These are phyloP conservation scores for Eurytoma adleriae DNA, from an alignment of 2,888 invertebrate species.

Conservation along the genomic window DNA sequence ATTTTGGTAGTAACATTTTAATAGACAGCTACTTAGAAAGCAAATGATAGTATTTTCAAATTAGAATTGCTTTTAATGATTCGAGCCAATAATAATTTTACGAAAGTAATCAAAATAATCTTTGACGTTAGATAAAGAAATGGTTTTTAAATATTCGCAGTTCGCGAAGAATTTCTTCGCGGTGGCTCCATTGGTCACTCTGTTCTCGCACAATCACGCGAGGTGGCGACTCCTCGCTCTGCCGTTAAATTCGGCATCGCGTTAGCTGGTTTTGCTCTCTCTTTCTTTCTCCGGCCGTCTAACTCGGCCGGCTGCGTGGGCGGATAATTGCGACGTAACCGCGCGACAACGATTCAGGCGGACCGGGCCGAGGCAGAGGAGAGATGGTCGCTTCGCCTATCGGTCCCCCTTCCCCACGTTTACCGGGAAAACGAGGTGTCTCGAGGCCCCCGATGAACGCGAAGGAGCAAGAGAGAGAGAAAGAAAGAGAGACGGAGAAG, in stretches of 20 bases:
- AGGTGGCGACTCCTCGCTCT: not conserved
- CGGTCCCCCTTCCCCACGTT: not conserved
- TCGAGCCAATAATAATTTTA: too few species aligned
- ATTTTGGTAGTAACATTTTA: too few species aligned
- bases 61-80: too few species aligned
- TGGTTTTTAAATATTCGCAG: too few species aligned
- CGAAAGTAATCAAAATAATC: too few species aligned
- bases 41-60: too few species aligned
- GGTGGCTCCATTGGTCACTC: too few species aligned
- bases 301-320: constrained; percentile 33
- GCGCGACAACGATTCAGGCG: constrained; percentile 44
- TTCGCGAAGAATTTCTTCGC: too few species aligned
- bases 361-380: not conserved
- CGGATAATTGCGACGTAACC: constrained; percentile 57
- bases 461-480: constrained; percentile 19
- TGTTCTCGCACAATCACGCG: too few species aligned
- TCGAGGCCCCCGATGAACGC: constrained; percentile 2
- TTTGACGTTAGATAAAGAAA: too few species aligned
- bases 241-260: constrained; percentile 49
- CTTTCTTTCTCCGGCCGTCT: not conserved
- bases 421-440: constrained; percentile 31
- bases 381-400: too few species aligned
- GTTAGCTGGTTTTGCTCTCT: not conserved
- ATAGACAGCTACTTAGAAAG: too few species aligned
- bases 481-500: constrained; percentile 37